Percentiles rank a stretch among this genome's conserved stretches.
phyloP scores from a whole-genome alignment of 2,797 vertebrate species.

The Otolemur crassicaudatus region DNA sequence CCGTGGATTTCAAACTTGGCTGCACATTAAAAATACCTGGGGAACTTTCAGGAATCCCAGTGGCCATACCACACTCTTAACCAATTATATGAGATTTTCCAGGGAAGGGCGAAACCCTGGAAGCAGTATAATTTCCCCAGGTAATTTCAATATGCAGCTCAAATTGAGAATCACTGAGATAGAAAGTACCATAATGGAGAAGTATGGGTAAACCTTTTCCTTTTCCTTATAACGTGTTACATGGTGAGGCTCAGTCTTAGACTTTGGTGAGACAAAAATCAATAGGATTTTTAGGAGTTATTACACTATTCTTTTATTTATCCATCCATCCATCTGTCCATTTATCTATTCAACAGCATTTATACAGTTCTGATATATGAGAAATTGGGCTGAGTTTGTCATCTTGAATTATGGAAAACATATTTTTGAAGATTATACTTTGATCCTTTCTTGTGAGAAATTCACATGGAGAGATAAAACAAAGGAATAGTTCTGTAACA shows the following conservation, averaged over 20 bases:
- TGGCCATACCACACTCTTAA: not conserved
- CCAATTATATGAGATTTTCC: constrained; percentile 30
- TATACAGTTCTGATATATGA: not conserved
- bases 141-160: not conserved
- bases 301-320: not conserved
- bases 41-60: not conserved
- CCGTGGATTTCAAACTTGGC: not conserved
- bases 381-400: not conserved
- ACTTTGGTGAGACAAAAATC: constrained; percentile 42
- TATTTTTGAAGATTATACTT: not conserved
- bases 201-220: not conserved
- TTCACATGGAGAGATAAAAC: not conserved
- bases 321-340: not conserved
- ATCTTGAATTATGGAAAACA: constrained; percentile 13
- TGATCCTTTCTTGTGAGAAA: constrained; percentile 26
- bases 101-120: not conserved
- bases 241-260: not conserved
- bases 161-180: constrained; percentile 29
- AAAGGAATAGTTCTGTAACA: not conserved
- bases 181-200: not conserved
- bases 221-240: not conserved
- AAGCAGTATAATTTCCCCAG: constrained; percentile 5
- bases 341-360: not conserved
- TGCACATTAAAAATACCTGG: not conserved
- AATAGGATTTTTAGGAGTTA: not conserved